Base-by-base conservation (phyloP, 2,888 invertebrate species). In the Drosophila siamana region DNA sequence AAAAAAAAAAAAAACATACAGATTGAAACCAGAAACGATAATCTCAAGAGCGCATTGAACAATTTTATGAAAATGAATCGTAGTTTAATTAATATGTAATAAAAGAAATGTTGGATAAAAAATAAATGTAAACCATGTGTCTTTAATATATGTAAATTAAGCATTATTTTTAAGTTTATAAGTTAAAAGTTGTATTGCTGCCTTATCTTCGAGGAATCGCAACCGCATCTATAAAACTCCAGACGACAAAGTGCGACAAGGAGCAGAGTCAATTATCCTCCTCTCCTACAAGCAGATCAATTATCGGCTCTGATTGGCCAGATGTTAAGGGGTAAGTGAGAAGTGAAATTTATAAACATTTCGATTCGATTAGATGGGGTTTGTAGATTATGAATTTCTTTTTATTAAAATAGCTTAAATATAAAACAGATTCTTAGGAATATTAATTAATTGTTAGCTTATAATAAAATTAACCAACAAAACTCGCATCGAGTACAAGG, bases 41-140 rank as follows among this genome's bases (percentile, higher is more conserved):
- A 75, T 80, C 79, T 82, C 79, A 75, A 68, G 68, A 83, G 47
- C 74, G 77, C 78, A 84, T 85, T 83, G 69, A 80, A 77, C 74
- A 84, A 85, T 84, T 84, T 83, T 79, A 85, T 74, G 79, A 72
- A 80, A 74, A 69, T 78, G 74, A 74, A 74, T 40, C 51, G 83
- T 82, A 82, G 81, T 79, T 59, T 81, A 84, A 83, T 72, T 65
- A 69, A 61, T 70, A 75, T 79, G 69, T 84, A 84, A 81, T 78
- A 84, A 81, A 80, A 76, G 43, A 54, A 81, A 81, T 82, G 84
- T 82, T 82, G 84, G 75, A 78, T 81, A 84, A 72, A 82, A 81
- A 80, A 66, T 41, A 64, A 59, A 47, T n/a, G 11, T 9, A 41
- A 4, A 4, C 5, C 7, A 1, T 22, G 16, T 44, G n/a, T 19